Base-by-base conservation (phyloP, 2,888 invertebrate genomes). In the Argyra leucocephala region DNA sequence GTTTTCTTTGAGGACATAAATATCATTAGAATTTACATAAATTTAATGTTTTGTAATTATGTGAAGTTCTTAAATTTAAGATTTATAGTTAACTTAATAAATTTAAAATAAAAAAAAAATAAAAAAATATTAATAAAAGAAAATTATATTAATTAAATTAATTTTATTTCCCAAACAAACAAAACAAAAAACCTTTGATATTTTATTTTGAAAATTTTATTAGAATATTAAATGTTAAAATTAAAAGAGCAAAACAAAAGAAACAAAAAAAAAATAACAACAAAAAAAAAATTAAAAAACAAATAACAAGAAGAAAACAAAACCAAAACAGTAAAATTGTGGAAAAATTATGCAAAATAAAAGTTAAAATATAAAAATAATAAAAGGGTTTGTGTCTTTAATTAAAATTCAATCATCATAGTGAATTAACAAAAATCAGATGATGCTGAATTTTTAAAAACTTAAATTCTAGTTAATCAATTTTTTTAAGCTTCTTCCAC, bases 1-100 rank as follows among this genome's bases (percentile, higher is more conserved):
- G 48, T 48, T 48, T 48, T 48, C 48, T 48, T 48, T 48, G 48
- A 48, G 48, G n/a, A 48, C 48, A 48, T 48, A 48, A 48, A 48
- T 48, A 48, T 48, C 48, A 48, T 48, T 48, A 48, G 48, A 48
- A 48, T 48, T 48, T 48, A 48, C 48, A 48, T 48, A 48, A 48
- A 48, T 48, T 48, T 48, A 48, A 48, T 48, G 48, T 48, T 48
- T 48, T 48, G 48, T 48, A 48, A 48, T 48, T 48, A 48, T 48
- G 48, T 48, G 48, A 48, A 48, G 48, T 48, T 48, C 48, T 48
- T 48, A 48, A 48, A 48, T 48, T 48, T 48, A 48, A 48, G 48
- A 48, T 48, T 48, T 48, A 48, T 48, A 48, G 48, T 48, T 48
- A 48, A 48, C 48, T 48, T 48, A 48, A 48, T 48, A 48, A 48